These are phyloP conservation scores for Pollenia amentaria DNA, from an alignment of 2,888 invertebrate genomes.

Conservation along the genomic window DNA sequence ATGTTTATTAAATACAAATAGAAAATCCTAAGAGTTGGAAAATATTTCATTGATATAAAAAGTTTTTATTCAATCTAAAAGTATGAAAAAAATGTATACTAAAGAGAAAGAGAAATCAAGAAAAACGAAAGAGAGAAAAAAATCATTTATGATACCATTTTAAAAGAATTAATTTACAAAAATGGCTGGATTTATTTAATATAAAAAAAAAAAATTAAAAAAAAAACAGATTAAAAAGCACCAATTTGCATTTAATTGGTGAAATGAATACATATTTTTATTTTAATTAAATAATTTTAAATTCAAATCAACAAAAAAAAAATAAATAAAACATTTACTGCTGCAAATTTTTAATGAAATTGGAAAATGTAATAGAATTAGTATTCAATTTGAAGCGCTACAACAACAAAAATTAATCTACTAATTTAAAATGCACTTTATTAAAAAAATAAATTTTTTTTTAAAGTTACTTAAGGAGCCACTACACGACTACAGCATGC, in stretches of 20 bases:
- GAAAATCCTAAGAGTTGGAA: conserved; percentile 4
- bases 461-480: too few species aligned
- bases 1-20: conserved; percentile 32
- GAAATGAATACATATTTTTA: conserved; percentile 2
- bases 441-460: too few species aligned
- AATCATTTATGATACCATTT: conserved; percentile 1
- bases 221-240: background rate
- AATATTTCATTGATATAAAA: background rate
- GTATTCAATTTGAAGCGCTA: too few species aligned
- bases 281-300: background rate
- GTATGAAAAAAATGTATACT: background rate
- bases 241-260: background rate
- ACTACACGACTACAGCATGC: too few species aligned
- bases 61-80: background rate
- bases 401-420: too few species aligned
- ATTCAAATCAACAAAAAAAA: too few species aligned
- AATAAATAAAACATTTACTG: too few species aligned
- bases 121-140: background rate
- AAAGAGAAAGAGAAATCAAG: background rate
- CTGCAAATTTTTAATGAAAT: too few species aligned
- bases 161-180: conserved; percentile 15
- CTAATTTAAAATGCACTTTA: too few species aligned
- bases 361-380: too few species aligned
- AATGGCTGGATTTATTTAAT: conserved; percentile 18
- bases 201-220: background rate